Evolutionary conservation across 2,888 invertebrate genomes (phyloP).

Genomic region (Matsumyia berberina): DNA sequence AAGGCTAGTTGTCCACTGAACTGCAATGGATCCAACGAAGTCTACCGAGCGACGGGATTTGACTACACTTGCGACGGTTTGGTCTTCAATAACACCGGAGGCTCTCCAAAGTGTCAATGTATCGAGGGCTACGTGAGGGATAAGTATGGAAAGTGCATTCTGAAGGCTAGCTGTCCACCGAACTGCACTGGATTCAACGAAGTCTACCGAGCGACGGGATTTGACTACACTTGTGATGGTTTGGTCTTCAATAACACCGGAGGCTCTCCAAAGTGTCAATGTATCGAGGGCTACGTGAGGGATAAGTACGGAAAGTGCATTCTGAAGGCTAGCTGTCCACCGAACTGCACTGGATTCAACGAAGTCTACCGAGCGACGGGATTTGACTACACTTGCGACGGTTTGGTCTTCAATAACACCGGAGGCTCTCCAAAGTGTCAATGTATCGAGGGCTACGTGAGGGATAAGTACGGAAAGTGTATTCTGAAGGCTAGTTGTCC

Average conservation of each 20-base stretch:
- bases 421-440: no score
- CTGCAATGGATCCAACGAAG: background rate
- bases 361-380: background rate
- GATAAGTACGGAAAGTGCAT: background rate
- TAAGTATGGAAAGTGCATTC: background rate
- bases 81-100: no score
- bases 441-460: background rate
- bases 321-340: background rate
- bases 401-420: background rate
- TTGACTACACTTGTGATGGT: slow-evolving; percentile 13
- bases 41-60: background rate
- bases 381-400: background rate
- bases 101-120: no score
- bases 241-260: no score
- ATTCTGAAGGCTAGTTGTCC: background rate
- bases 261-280: no score
- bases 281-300: no score
- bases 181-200: background rate
- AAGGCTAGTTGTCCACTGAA: background rate
- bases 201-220: background rate
- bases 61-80: background rate
- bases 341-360: background rate
- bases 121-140: background rate
- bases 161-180: background rate
- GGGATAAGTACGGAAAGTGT: background rate